Conservation (phyloP, 2,888 invertebrate species). For the Drosophila anomalipes region DNA sequence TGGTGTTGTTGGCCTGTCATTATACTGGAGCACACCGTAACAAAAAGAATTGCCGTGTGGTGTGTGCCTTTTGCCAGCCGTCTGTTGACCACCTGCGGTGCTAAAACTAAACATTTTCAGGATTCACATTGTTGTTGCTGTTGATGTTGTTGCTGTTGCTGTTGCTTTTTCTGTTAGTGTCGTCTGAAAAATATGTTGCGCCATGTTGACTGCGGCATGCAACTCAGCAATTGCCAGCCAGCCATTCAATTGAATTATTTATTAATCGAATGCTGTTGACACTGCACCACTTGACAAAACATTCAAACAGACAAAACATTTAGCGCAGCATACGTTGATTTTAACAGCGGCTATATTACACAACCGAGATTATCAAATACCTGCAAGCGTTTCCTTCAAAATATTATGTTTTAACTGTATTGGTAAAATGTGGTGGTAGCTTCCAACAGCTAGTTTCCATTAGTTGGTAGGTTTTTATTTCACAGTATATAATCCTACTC, state of each 20-base stretch:
- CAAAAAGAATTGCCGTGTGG: constrained; percentile 43
- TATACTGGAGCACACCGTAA: constrained; percentile 60
- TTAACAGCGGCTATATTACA: constrained; percentile 5
- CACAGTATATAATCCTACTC: not conserved
- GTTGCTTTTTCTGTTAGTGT: constrained; percentile 2
- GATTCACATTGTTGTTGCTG: constrained; percentile 30
- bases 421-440: not conserved
- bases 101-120: constrained; percentile 69
- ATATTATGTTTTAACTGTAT: not conserved
- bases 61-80: constrained; percentile 39
- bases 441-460: not conserved
- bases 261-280: constrained; percentile 71
- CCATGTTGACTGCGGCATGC: constrained; percentile 45
- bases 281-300: constrained; percentile 42
- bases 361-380: constrained; percentile 5
- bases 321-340: constrained; percentile 6
- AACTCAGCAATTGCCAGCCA: constrained; percentile 51
- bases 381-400: not conserved
- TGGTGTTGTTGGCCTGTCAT: constrained; percentile 63
- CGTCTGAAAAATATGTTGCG: constrained; percentile 57
- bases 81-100: constrained; percentile 73
- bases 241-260: constrained; percentile 70
- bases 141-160: not conserved
- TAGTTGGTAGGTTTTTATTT: not conserved
- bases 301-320: constrained; percentile 19